A percentile compares a stretch with the other conserved stretches of the same genome.
Conservation (phyloP, 1,140 invertebrate species). For the Branchinecta lynchi region DNA sequence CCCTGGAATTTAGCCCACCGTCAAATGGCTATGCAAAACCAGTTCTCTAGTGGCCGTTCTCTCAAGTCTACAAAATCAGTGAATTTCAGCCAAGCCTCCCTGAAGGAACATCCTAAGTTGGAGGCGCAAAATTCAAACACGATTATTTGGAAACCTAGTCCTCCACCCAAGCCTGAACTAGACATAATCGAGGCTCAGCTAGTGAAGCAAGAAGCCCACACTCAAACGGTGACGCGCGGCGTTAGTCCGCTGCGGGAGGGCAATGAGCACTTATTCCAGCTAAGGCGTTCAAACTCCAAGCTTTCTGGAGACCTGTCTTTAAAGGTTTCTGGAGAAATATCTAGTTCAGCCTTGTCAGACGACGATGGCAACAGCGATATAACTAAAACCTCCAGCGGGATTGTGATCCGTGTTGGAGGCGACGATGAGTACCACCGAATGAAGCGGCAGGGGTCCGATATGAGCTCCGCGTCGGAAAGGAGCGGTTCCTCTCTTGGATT, state of each 20-base stretch:
- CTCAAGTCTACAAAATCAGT: neutral
- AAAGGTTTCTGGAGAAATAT: neutral
- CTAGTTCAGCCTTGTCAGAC: neutral
- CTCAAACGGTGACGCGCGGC: neutral
- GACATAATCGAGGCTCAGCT: neutral
- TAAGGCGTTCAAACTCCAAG: too few relatives aligned
- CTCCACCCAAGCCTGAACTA: neutral
- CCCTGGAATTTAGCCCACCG: neutral
- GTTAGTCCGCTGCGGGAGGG: neutral
- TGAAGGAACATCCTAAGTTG: neutral
- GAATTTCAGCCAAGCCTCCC: neutral
- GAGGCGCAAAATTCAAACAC: slow-evolving; percentile 1
- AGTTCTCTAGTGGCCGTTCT: neutral
- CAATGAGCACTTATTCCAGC: too few relatives aligned
- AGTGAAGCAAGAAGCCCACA: neutral
- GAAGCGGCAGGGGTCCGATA: neutral
- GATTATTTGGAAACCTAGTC: neutral
- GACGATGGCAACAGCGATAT: neutral
- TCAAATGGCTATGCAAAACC: slow-evolving; percentile 6
- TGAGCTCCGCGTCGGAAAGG: neutral
- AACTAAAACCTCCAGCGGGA: neutral
- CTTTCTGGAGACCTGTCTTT: neutral
- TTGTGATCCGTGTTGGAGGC: neutral
- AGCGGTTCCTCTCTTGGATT: neutral
- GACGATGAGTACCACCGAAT: neutral